These are phyloP conservation scores for Rhinolophus ferrumequinum DNA, from an alignment of 2,113 vertebrate genomes.

Conservation along the genomic window DNA sequence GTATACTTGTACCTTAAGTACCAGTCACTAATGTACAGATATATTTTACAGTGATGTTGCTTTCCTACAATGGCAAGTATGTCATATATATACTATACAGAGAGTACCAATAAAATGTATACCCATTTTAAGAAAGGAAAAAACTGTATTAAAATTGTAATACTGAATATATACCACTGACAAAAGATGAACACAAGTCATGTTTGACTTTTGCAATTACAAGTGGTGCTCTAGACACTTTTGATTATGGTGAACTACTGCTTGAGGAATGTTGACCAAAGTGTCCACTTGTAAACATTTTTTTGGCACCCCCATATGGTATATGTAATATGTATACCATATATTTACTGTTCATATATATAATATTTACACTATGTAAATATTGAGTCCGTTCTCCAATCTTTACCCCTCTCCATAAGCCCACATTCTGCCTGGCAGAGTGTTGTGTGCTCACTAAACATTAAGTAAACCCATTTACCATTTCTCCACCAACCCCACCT, in stretches of 20 bases:
- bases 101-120: too few relatives aligned
- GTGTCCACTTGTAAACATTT: too few relatives aligned
- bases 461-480: constrained; percentile 25
- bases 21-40: neutral
- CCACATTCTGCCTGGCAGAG: neutral
- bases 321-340: neutral
- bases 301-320: neutral
- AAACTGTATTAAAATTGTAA: too few relatives aligned
- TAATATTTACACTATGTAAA: neutral
- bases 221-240: too few relatives aligned
- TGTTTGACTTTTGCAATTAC: too few relatives aligned
- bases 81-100: neutral
- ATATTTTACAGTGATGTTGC: neutral
- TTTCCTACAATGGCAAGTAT: neutral
- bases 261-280: too few relatives aligned
- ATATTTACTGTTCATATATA: neutral
- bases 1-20: neutral
- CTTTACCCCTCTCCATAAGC: neutral
- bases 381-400: neutral
- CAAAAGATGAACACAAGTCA: too few relatives aligned
- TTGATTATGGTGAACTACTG: too few relatives aligned
- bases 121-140: too few relatives aligned
- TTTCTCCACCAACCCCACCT: constrained; percentile 30
- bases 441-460: neutral
- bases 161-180: too few relatives aligned